Percentiles rank a stretch among this genome's conserved stretches.
Conservation (phyloP, 2,113 vertebrate species). For the Syrmaticus mikado region DNA sequence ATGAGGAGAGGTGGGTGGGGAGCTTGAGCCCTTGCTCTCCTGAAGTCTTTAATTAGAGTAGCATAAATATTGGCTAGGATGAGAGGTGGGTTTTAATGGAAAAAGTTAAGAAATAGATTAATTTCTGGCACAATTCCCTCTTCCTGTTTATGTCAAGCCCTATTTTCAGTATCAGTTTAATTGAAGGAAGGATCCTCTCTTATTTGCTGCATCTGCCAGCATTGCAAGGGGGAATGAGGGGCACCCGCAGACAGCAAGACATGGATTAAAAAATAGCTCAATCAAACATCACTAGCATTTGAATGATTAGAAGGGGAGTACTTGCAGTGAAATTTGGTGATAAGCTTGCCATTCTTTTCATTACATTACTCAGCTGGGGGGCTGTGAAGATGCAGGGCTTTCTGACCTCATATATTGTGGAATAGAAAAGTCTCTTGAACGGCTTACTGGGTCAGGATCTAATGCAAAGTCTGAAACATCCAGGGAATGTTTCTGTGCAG, state of each 20-base stretch:
- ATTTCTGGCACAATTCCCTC: not conserved
- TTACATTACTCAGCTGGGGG: not conserved
- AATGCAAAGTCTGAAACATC: not conserved
- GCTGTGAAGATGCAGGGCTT: not conserved
- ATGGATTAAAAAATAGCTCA: not conserved
- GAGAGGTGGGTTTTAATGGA: not conserved
- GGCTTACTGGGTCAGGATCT: not conserved
- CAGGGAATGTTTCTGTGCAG: rapidly evolving
- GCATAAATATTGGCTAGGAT: not conserved
- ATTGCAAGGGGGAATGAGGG: not conserved
- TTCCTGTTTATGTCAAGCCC: not conserved
- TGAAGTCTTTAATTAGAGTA: slow-evolving; percentile 12
- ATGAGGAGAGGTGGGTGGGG: not conserved
- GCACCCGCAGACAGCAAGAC: not conserved
- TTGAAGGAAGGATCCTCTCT: not conserved
- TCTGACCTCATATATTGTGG: not conserved
- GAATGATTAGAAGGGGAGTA: not conserved
- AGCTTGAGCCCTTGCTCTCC: not conserved
- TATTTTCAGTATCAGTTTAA: not conserved
- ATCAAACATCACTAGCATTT: not conserved
- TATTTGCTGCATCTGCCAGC: not conserved
- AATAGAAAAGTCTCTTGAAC: not conserved
- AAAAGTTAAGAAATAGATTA: slow-evolving; percentile 31
- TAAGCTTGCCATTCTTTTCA: not conserved
- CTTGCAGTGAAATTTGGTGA: not conserved